Base-by-base conservation (phyloP, 2,888 invertebrate genomes). In the Eristalis intricaria region DNA sequence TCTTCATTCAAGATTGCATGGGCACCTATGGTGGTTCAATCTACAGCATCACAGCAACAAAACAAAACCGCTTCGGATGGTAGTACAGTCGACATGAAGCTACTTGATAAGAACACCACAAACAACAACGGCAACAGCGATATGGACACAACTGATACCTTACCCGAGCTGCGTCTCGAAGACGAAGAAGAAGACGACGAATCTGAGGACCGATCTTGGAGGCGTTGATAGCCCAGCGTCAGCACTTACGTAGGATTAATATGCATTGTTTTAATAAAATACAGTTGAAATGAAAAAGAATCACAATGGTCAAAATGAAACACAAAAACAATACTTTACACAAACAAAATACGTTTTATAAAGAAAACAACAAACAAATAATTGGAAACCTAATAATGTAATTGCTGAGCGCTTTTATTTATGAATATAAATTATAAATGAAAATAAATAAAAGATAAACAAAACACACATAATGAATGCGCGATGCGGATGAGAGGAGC, bases 131-230 rank as follows among this genome's bases (percentile, higher is more conserved):
- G 73, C 8, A 87, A 29, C 35, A 76, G 58, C 50, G 87, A 87
- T 22, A 84, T 79, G 71, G 84, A 94, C 93, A 90, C 92, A 68
- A 91, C 90, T 64, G 92, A 92, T 81, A 91, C 91, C 63, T 89
- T 94, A 75, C 95, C 95, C 89, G 95, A 97, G 90, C 93, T 96
- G 74, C 94, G 97, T 23, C 94, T 98, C 13, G 96, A 96, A 90
- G 96, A 96, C 90, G 96, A 96, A 90, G 97, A 98, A 90, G 98
- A 98, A 86, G 98, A 98, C 69, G 98, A 98, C 63, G 96, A 96
- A 88, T 96, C 96, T 60, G 97, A 97, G 92, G 96, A 97, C 90
- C 95, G 98, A 89, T 97, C 97, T 32, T 98, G 98, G 98, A 94
- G 98, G 89, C 97, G 98, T 96, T 97, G 96, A 95, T 94, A 85